Evolutionary conservation across 2,888 invertebrate species (phyloP), one percentile per base, ranked within the genome.

Genomic region (Cetonia aurata): DNA sequence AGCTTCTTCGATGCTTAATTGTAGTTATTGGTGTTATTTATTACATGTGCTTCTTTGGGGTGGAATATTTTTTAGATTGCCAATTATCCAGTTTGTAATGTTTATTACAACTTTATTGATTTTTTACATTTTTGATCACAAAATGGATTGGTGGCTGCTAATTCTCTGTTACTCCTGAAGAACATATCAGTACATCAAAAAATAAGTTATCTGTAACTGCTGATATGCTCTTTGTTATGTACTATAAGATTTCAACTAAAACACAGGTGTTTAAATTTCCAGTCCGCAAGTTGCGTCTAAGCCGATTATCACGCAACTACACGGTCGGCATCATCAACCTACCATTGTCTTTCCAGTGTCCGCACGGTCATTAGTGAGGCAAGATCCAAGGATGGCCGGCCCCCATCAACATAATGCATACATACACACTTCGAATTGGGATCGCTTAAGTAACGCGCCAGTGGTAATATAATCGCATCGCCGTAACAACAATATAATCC

Each of bases 271-370:
- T 37, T 37, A 3, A 6, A 37, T 37, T 87, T 89, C 84, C 88
- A 90, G 92, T 88, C 84, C 94, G 94, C 83, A 87, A 91, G 85
- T 91, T 92, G 82, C 92, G 95, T 84, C 88, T 91, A 88, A 92
- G 92, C 84, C 91, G 92, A 85, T 90, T 91, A 87, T 90, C 91
- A 77, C 92, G 93, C 85, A 94, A 94, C 86, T 93, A 92, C 86
- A 91, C 93, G 83, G 92, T 93, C 85, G 94, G 94, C 81, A 92
- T 82, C 74, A 76, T 82, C 56, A 73, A 88, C 86, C 72, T 87
- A 37, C 80, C 87, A 85, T 73, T 86, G 85, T 86, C 62, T 8
- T 52, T 71, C 55, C 67, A 71, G 44, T 59, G 66, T 69, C 53
- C 57, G n/a, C 53, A 55, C 31, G 48, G 13, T 42, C 62, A 62